A percentile compares a stretch with the other conserved stretches of the same genome.
Conservation (phyloP, 1,140 invertebrate species). For the Drosophila subobscura region DNA sequence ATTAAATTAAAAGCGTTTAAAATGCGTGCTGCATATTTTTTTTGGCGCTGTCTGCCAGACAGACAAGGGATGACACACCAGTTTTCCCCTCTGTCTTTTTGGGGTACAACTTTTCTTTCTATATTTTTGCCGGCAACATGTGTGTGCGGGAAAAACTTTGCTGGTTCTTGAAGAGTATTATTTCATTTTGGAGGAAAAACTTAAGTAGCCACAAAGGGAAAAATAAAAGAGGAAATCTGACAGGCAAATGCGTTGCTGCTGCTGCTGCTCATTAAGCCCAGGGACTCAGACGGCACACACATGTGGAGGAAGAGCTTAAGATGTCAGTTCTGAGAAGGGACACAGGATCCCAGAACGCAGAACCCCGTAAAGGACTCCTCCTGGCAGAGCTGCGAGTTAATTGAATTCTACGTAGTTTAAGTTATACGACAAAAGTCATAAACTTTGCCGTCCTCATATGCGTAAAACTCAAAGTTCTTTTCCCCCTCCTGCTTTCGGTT, state of each 20-base stretch:
- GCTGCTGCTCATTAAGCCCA: slow-evolving; percentile 35
- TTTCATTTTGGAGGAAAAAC: slow-evolving; percentile 9
- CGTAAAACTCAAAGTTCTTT: slow-evolving; percentile 55
- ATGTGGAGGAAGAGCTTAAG: slow-evolving; percentile 26
- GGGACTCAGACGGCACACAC: slow-evolving; percentile 12
- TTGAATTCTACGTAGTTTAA: slow-evolving; percentile 69
- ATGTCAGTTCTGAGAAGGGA: slow-evolving; percentile 26
- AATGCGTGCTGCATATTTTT: slow-evolving; percentile 68
- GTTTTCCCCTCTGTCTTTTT: slow-evolving; percentile 9
- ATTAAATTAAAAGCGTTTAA: slow-evolving; percentile 69
- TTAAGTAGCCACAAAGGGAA: slow-evolving; percentile 8
- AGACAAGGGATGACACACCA: slow-evolving; percentile 44
- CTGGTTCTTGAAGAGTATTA: background rate
- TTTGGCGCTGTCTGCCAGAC: slow-evolving; percentile 43
- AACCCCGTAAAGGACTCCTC: slow-evolving; percentile 28
- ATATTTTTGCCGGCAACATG: slow-evolving; percentile 21
- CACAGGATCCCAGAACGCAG: slow-evolving; percentile 30
- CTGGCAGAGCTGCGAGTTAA: slow-evolving; percentile 54
- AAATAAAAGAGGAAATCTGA: slow-evolving; percentile 31
- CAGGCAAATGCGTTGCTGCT: slow-evolving; percentile 35
- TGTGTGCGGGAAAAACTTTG: slow-evolving; percentile 16
- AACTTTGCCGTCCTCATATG: slow-evolving; percentile 59
- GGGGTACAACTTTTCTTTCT: slow-evolving; percentile 18
- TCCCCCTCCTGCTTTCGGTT: slow-evolving; percentile 20
- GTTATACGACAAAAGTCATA: slow-evolving; percentile 66